Evolutionary conservation across 2,888 invertebrate genomes (phyloP), one percentile per base, ranked within the genome.

Genomic region (Litoditis marina): DNA sequence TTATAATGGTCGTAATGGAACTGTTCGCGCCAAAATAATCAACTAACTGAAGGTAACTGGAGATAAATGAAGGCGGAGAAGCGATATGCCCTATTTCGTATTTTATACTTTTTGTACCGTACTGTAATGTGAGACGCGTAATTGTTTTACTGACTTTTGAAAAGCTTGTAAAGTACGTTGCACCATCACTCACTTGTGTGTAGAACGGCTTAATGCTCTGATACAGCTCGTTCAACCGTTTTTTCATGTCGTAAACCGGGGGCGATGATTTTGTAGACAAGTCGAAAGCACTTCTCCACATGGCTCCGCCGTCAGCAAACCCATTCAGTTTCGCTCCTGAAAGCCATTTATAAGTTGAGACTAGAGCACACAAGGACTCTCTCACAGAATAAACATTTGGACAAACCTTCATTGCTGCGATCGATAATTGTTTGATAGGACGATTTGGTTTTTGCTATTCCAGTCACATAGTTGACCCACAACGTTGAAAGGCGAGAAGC

Each of bases 221-320:
- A 64, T 79, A 78, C 31, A 78, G 53, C 42, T 74, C 64, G 11
- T 83, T 72, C 34, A 76, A 60, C 53, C 76, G 73, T 32, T 67
- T 71, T 44, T 69, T 67, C n/a, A 82, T 28, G 55, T 81, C 77
- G 28, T 78, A 58, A 32, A 62, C 68, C 13, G 70, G 66, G 36
- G 58, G 58, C 32, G 65, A 44, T 27, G 60, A 58, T 36, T 69
- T 70, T 4, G 72, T 65, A 22, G 80, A 71, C 44, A 77, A 65
- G 39, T 83, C 83, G 60, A 79, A 83, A 27, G 76, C 75, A 52
- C 74, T 72, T 47, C 78, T 54, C 83, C 83, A 83, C 81, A 82
- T 78, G 19, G 70, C 78, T 46, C 79, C 83, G 22, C 72, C 78
- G 67, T 83, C 66, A 2, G 63, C 42, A 65, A 77, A 83, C 13